Evolutionary conservation across 2,797 vertebrate genomes (phyloP).

Genomic region (Chaetodon trifasciatus): DNA sequence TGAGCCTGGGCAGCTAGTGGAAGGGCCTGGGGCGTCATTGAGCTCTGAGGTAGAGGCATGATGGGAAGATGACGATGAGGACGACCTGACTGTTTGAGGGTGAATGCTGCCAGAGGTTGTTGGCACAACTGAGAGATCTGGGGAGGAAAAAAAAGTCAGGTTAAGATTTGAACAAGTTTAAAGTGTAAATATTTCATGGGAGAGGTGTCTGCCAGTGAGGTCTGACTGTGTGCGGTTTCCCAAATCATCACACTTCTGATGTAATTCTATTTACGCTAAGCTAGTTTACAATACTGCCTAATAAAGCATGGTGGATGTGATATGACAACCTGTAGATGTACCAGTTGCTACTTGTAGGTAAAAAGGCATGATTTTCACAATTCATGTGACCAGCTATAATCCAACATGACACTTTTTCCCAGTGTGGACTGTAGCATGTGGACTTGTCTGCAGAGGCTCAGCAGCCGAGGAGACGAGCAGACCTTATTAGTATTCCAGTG

Average conservation of each 20-base stretch:
- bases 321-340: not conserved
- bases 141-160: not conserved
- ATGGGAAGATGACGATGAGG: constrained; percentile 90
- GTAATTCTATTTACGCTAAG: not conserved
- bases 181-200: not conserved
- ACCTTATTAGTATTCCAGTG: constrained; percentile 77
- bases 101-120: constrained; percentile 91
- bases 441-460: constrained; percentile 47
- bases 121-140: constrained; percentile 96
- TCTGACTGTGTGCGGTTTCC: not conserved
- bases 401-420: not conserved
- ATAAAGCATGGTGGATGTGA: not conserved
- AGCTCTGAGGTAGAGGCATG: constrained; percentile 96
- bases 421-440: constrained; percentile 17
- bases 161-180: not conserved
- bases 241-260: not conserved
- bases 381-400: constrained; percentile 10
- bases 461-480: constrained; percentile 49
- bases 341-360: not conserved
- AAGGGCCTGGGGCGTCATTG: constrained; percentile 89
- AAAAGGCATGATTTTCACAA: not conserved
- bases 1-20: constrained; percentile 88
- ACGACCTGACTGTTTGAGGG: constrained; percentile 89
- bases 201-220: too few relatives aligned
- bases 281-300: not conserved